phyloP scores from a whole-genome alignment of 2,888 invertebrate species.

The Apamea crenata region DNA sequence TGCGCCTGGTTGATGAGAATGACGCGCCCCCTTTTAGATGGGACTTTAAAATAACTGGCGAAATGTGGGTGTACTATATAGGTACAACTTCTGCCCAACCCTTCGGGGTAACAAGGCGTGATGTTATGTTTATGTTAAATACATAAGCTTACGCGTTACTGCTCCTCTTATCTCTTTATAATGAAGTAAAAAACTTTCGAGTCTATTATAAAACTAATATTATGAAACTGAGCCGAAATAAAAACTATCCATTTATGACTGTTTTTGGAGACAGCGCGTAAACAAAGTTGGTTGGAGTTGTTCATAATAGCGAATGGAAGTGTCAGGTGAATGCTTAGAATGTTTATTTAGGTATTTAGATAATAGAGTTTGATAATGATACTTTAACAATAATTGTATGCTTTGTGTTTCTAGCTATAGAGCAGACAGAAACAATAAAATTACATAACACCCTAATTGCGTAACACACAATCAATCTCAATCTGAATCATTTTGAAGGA shows the following conservation, averaged over 20 bases:
- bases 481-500: no score
- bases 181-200: neutral
- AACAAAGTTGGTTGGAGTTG: constrained; percentile 21
- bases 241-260: constrained; percentile 15
- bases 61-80: no score
- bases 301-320: constrained; percentile 7
- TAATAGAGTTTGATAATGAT: neutral
- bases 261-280: constrained; percentile 1
- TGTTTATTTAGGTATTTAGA: neutral
- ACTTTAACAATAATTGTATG: neutral
- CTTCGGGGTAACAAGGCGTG: no score
- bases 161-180: no score
- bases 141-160: neutral
- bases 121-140: no score
- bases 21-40: no score
- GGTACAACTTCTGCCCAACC: no score
- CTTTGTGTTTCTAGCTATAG: neutral
- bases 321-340: neutral
- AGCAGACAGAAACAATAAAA: neutral
- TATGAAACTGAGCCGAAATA: neutral
- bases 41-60: no score
- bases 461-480: no score
- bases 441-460: no score
- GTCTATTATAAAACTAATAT: neutral
- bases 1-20: no score